These are phyloP conservation scores for Pantherophis alleghaniensis DNA, from an alignment of 2,797 vertebrate species.

Conservation along the genomic window DNA sequence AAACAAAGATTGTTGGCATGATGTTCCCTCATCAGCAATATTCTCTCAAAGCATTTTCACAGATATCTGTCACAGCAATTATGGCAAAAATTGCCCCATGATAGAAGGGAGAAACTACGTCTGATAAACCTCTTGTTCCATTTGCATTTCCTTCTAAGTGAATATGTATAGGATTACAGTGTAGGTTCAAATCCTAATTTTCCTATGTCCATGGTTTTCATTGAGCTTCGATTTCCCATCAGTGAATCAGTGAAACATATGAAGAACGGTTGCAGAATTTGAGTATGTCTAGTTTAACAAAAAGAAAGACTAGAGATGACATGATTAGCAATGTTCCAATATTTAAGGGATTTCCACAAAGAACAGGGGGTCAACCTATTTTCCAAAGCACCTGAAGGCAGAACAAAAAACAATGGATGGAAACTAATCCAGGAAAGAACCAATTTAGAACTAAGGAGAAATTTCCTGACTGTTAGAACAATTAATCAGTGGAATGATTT, in stretches of 20 bases:
- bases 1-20: conserved; percentile 37
- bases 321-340: neutral
- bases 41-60: conserved; percentile 38
- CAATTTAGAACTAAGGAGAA: neutral
- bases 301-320: neutral
- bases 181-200: neutral
- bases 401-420: neutral
- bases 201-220: neutral
- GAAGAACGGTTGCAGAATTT: neutral
- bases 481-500: neutral
- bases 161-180: neutral
- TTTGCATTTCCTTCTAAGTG: neutral
- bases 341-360: neutral
- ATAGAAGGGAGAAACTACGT: neutral
- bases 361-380: neutral
- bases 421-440: neutral
- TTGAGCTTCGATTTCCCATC: neutral
- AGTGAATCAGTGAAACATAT: neutral
- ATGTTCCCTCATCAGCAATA: conserved; percentile 38
- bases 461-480: neutral
- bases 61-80: conserved; percentile 40
- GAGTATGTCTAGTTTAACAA: neutral
- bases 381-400: neutral
- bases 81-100: conserved; percentile 24
- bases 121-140: neutral